Evolutionary conservation across 2,797 vertebrate genomes (phyloP).

Genomic region (Enteromius treurensis): DNA sequence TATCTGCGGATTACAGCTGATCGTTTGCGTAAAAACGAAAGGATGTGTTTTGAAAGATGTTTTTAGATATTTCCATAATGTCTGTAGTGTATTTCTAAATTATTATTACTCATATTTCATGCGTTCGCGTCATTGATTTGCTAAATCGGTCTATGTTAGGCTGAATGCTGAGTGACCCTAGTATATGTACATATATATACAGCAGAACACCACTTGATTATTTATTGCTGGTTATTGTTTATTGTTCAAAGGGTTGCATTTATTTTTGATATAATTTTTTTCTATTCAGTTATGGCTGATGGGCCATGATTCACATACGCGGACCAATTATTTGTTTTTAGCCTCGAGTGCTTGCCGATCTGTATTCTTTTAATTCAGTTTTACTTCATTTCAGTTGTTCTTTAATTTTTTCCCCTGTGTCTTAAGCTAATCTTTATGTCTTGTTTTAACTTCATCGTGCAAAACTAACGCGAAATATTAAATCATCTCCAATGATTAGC

Average conservation of each 20-base stretch:
- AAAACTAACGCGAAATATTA: constrained; percentile 38
- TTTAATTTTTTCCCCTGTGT: constrained; percentile 55
- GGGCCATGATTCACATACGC: constrained; percentile 58
- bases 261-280: constrained; percentile 83
- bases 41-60: constrained; percentile 57
- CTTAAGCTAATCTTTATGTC: constrained; percentile 52
- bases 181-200: constrained; percentile 69
- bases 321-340: constrained; percentile 73
- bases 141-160: constrained; percentile 67
- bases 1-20: constrained; percentile 57
- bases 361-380: constrained; percentile 1
- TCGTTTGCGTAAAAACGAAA: constrained; percentile 55
- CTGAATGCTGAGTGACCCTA: constrained; percentile 64
- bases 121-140: constrained; percentile 65
- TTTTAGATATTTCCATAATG: constrained; percentile 49
- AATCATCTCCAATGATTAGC: constrained; percentile 67
- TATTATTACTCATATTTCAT: constrained; percentile 71
- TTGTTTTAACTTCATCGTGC: constrained; percentile 54
- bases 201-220: constrained; percentile 78
- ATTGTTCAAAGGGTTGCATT: constrained; percentile 82
- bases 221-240: constrained; percentile 84
- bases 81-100: constrained; percentile 69
- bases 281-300: constrained; percentile 69
- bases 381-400: neutral
- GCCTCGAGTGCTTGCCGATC: constrained; percentile 34